Conservation (phyloP, 1,140 invertebrate genomes). For the honey bee (Apis mellifera) region DNA sequence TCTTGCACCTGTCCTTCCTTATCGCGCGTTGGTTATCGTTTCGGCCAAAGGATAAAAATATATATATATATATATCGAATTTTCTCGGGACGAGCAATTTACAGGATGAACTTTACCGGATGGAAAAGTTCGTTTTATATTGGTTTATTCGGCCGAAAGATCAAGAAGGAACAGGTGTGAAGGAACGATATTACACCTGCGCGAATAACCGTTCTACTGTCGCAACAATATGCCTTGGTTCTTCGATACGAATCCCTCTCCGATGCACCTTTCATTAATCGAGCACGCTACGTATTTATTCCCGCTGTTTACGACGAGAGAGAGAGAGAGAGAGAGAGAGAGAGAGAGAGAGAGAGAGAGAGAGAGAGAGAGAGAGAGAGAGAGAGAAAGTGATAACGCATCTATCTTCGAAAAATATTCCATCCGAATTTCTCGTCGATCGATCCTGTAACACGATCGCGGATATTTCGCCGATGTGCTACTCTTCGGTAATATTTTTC, state of each 20-base stretch:
- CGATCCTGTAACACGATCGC: neutral
- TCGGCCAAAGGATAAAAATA: neutral
- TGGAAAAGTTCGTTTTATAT: slow-evolving; percentile 27
- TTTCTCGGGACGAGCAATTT: neutral
- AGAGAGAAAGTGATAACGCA: too few relatives aligned
- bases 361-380: too few relatives aligned
- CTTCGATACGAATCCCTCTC: neutral
- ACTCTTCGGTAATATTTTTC: neutral
- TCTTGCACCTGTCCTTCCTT: neutral
- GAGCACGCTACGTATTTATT: neutral
- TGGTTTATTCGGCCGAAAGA: slow-evolving; percentile 7
- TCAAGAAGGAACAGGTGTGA: slow-evolving; percentile 32
- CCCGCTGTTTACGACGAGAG: neutral
- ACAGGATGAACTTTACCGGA: neutral
- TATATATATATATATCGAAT: neutral
- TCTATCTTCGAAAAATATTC: neutral
- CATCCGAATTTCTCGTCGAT: neutral
- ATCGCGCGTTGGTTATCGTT: neutral
- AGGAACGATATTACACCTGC: slow-evolving; percentile 24
- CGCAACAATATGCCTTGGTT: neutral
- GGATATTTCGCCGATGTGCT: neutral
- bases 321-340: too few relatives aligned
- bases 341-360: too few relatives aligned
- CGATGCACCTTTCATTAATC: neutral
- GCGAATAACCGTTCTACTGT: slow-evolving; percentile 28